Evolutionary conservation across 2,888 invertebrate genomes (phyloP), one percentile per base, ranked within the genome.

Genomic region (Rhagium mordax): DNA sequence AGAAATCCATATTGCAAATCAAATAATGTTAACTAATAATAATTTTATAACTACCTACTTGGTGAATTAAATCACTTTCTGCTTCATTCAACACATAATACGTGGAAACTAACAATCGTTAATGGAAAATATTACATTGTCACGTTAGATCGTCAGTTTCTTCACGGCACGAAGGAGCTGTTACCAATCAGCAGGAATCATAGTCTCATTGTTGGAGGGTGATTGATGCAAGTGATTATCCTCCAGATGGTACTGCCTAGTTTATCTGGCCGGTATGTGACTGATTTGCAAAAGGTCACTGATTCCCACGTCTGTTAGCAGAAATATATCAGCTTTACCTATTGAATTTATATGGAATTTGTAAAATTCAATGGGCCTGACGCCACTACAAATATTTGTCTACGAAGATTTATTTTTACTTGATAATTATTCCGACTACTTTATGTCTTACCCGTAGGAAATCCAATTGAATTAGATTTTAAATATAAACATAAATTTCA

Each of bases 281-380:
- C 29, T 64, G 64, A 64, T 64, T 64, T 64, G 64, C 64, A 51
- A 64, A 27, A 27, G 64, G 64, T 51, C 64, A 49, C 15, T 64
- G 55, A 49, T 64, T 64, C 64, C 64, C 64, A 51, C 64, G 64
- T 64, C 64, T 51, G 13, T 49, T 27, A 27, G 16, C 15, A 27
- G 24, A 27, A 64, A 51, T 48, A 64, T 64, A 64, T 51, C 49
- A 13, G 49, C 49, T 4, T 24, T 24, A 27, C 16, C 64, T 27
- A 41, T 51, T 64, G 64, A 64, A 64, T 64, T 64, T 24, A 51
- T 51, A 51, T n/a, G 64, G 64, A 64, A 64, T 64, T 64, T 64
- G 64, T 64, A 49, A 64, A 64, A 64, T 48, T 51, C 16, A 64
- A 64, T 64, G 27, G 27, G 16, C 4, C 51, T 51, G 64, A 49